Evolutionary conservation across 2,113 vertebrate species (phyloP).

Genomic region (Pantherophis guttatus): DNA sequence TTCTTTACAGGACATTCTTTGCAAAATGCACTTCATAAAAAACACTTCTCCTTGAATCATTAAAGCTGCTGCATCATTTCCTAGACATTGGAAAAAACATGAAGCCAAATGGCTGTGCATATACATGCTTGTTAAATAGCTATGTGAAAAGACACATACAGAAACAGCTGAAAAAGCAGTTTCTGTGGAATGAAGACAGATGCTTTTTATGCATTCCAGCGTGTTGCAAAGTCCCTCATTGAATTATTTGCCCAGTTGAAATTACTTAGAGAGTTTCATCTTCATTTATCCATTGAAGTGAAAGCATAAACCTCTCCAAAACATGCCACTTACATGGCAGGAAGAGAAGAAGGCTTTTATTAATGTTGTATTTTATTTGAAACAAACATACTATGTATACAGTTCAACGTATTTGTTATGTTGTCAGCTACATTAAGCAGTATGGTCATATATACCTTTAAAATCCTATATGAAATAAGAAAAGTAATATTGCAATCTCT

Average conservation of each 20-base stretch:
- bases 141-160: background rate
- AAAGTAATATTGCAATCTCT: background rate
- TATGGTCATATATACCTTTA: background rate
- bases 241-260: background rate
- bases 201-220: background rate
- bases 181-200: background rate
- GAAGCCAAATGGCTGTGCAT: background rate
- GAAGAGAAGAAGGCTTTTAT: background rate
- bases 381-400: background rate
- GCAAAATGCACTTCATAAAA: background rate
- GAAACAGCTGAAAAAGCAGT: background rate
- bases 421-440: background rate
- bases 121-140: background rate
- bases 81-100: background rate
- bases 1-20: background rate
- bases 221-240: background rate
- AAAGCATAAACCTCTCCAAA: slow-evolving; percentile 20
- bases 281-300: background rate
- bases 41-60: background rate
- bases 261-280: background rate
- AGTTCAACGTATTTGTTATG: background rate
- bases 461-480: background rate
- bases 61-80: background rate
- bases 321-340: slow-evolving; percentile 9
- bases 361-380: background rate